A percentile compares a stretch with the other conserved stretches of the same genome.
Conservation (phyloP, 2,113 vertebrate genomes). For the Ramphastos sulfuratus region DNA sequence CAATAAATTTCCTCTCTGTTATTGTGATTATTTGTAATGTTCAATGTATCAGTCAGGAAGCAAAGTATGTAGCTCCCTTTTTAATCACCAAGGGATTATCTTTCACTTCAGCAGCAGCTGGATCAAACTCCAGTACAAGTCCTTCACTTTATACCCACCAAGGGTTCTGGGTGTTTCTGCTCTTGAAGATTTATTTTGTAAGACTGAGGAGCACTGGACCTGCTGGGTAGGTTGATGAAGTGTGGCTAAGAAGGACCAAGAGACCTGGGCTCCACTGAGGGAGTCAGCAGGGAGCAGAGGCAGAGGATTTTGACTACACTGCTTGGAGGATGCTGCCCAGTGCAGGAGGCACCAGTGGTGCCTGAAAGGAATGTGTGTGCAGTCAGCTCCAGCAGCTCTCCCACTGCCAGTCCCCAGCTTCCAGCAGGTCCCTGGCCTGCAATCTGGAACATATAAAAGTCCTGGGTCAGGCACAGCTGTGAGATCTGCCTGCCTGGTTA, state of each 20-base stretch:
- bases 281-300: background rate
- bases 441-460: background rate
- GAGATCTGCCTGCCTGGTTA: background rate
- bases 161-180: background rate
- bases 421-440: background rate
- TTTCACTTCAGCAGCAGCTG: background rate
- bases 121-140: background rate
- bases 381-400: accelerated
- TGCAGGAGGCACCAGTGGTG: accelerated
- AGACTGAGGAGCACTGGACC: background rate
- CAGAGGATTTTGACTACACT: background rate
- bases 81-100: background rate
- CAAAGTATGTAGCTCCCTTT: background rate
- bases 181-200: background rate
- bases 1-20: background rate
- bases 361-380: accelerated
- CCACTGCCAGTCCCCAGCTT: accelerated
- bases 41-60: background rate
- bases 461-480: background rate
- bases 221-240: background rate
- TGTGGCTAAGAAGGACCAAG: background rate
- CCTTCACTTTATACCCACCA: background rate
- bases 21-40: background rate
- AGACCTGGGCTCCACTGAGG: background rate
- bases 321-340: background rate